Evolutionary conservation across 2,888 invertebrate genomes (phyloP), one percentile per base, ranked within the genome.

Genomic region (Stenotaenia linearis): DNA sequence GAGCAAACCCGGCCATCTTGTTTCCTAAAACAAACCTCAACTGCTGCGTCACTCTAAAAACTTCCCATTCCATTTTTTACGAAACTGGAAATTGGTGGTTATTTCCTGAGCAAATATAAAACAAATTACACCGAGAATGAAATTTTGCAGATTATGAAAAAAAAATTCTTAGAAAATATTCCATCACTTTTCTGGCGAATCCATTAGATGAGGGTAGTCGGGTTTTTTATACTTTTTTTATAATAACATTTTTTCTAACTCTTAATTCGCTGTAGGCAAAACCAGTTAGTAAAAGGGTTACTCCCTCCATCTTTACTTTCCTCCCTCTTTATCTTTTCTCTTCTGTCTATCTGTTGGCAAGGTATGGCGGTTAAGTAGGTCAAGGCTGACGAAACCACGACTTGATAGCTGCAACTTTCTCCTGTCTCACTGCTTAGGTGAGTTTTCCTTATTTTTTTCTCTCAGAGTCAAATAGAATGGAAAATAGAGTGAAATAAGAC

Each of bases 311-410:
- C 69, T 28, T 25, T 12, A 25, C 25, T 69, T 6, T 25, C n/a
- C 25, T n/a, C 25, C 69, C n/a, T 69, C n/a, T 45, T 45, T 45
- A n/a, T n/a, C 18, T 18, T 45, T 45, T 45, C 45, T 18, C 3
- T 18, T 45, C 69, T 69, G 25, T 69, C 25, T 69, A 25, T 69
- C 23, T 69, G 25, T 69, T 69, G 69, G 69, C 69, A 69, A 69
- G 69, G 69, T 69, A 69, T 69, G 69, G 69, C 28, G 69, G 69
- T 69, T 69, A 69, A 69, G 69, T 69, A 28, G 69, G 69, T 69
- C 69, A 69, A 69, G 69, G 69, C 69, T 69, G 69, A 69, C 69
- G n/a, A 23, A 69, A 69, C 69, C 69, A 69, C 69, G 69, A 69
- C 69, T 69, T 69, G 69, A 69, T 69, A 28, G 69, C 28, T 69